These are phyloP conservation scores for Tarsius wallacei DNA, from an alignment of 2,797 vertebrate species.

Conservation along the genomic window DNA sequence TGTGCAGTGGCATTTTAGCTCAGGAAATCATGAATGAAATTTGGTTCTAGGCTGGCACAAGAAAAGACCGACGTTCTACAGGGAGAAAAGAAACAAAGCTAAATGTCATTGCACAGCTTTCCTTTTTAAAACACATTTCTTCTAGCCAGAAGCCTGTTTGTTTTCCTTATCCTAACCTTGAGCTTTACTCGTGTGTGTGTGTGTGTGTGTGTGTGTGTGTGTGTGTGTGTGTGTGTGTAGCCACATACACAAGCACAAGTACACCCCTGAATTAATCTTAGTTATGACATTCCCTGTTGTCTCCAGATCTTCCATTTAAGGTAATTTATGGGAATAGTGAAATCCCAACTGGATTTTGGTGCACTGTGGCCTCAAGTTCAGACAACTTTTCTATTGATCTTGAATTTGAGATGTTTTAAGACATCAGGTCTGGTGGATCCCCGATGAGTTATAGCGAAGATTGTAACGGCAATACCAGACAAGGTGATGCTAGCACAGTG, in stretches of 20 bases:
- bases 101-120: not conserved
- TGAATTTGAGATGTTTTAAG: slow-evolving; percentile 1
- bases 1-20: not conserved
- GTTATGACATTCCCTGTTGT: not conserved
- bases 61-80: not conserved
- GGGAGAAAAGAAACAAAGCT: not conserved
- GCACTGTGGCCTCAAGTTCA: not conserved
- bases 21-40: not conserved
- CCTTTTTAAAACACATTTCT: not conserved
- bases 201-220: not conserved
- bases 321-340: not conserved
- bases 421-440: not conserved
- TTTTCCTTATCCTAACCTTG: not conserved
- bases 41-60: not conserved
- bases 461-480: not conserved
- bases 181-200: not conserved
- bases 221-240: not conserved
- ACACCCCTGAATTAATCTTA: not conserved
- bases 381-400: not conserved
- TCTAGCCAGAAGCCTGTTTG: not conserved
- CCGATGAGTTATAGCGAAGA: not conserved
- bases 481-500: not conserved
- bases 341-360: not conserved
- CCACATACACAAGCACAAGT: not conserved
- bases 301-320: not conserved